These are phyloP conservation scores for Sebastes goodei DNA, from an alignment of 2,797 vertebrate genomes.

Conservation along the genomic window DNA sequence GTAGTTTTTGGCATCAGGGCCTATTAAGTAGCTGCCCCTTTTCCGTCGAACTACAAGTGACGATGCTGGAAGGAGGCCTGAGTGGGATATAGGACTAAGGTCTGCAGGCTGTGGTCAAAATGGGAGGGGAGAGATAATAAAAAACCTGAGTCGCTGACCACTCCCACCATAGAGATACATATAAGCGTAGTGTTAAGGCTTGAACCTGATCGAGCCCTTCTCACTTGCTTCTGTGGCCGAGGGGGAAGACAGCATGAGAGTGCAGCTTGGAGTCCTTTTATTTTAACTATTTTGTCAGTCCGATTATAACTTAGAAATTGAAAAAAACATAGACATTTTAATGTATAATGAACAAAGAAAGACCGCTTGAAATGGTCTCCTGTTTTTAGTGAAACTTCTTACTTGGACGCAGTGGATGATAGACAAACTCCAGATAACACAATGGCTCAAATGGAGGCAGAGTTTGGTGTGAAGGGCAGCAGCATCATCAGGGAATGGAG, in stretches of 20 bases:
- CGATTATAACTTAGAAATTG: neutral
- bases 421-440: neutral
- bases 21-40: slow-evolving; percentile 34
- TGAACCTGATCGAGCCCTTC: slow-evolving; percentile 38
- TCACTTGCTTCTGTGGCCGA: slow-evolving; percentile 20
- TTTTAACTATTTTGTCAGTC: neutral
- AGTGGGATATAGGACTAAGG: slow-evolving; percentile 57
- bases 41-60: slow-evolving; percentile 40
- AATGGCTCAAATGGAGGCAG: slow-evolving; percentile 69
- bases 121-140: slow-evolving; percentile 76
- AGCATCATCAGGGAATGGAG: slow-evolving; percentile 80
- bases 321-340: neutral
- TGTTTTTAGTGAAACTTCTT: slow-evolving; percentile 15
- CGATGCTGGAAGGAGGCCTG: slow-evolving; percentile 48
- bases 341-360: neutral
- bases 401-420: neutral
- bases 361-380: neutral
- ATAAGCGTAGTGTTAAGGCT: slow-evolving; percentile 78
- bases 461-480: slow-evolving; percentile 69
- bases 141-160: slow-evolving; percentile 70
- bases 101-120: slow-evolving; percentile 67
- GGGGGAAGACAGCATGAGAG: slow-evolving; percentile 8
- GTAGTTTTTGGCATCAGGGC: slow-evolving; percentile 21
- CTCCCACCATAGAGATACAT: slow-evolving; percentile 76
- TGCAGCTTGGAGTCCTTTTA: neutral